These are phyloP conservation scores for Pholis gunnellus DNA, from an alignment of 2,113 vertebrate species.

Conservation along the genomic window DNA sequence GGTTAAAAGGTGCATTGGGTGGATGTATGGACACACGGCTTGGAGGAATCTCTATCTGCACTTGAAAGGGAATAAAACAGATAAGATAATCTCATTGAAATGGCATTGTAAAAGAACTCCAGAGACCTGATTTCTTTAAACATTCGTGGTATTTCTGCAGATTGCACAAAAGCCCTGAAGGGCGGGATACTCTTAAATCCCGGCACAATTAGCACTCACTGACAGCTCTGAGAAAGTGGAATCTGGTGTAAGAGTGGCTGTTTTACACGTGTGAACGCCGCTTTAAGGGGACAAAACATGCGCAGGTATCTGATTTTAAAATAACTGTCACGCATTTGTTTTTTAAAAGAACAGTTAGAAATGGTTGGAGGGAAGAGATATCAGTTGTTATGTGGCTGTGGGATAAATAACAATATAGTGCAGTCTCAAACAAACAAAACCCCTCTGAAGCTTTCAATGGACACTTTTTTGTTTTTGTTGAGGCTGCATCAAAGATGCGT, in stretches of 20 bases:
- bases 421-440: neutral
- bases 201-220: conserved; percentile 31
- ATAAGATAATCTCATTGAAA: conserved; percentile 5
- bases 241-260: neutral
- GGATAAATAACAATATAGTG: neutral
- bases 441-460: conserved; percentile 1
- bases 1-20: neutral
- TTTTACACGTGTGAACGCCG: conserved; percentile 1
- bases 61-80: conserved; percentile 18
- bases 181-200: neutral
- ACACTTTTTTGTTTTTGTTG: neutral
- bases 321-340: neutral
- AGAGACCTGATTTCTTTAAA: conserved; percentile 19
- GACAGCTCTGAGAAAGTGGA: conserved; percentile 22
- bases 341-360: neutral
- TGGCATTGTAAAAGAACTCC: conserved; percentile 19
- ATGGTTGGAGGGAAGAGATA: neutral
- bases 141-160: conserved; percentile 40
- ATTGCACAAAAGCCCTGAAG: conserved; percentile 37
- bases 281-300: conserved; percentile 11
- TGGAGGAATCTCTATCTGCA: neutral
- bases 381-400: neutral
- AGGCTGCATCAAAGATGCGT: conserved; percentile 19
- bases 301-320: neutral
- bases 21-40: neutral